Conservation (phyloP, 2,888 invertebrate genomes). For the Ceramica pisi region DNA sequence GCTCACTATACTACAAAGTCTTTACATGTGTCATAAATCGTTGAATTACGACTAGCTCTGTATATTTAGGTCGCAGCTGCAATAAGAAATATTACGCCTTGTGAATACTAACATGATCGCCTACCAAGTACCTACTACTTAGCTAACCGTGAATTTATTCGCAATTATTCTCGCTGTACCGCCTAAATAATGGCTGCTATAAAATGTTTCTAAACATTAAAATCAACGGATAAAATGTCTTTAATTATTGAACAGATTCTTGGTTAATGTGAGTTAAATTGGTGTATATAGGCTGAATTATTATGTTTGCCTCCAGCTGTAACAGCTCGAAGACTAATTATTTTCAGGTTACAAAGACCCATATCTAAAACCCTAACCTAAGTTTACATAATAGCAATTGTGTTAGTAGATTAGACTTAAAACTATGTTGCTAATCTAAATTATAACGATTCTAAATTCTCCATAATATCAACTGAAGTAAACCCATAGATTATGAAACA, state of each 20-base stretch:
- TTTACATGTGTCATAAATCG: constrained; percentile 59
- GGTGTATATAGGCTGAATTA: background rate
- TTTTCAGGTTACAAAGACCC: no score
- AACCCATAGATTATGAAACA: no score
- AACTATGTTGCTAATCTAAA: no score
- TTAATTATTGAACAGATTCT: background rate
- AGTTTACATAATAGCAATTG: no score
- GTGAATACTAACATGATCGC: constrained; percentile 40
- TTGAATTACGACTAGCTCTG: constrained; percentile 58
- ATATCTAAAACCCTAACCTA: no score
- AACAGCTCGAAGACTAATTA: background rate
- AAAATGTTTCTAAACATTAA: constrained; percentile 28
- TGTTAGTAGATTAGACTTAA: no score
- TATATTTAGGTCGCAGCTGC: constrained; percentile 71
- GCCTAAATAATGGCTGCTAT: constrained; percentile 42
- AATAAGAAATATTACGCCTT: constrained; percentile 51
- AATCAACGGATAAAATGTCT: background rate
- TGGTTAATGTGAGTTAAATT: background rate
- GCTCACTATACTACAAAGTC: constrained; percentile 32
- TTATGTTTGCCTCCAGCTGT: background rate
- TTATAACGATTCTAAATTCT: no score
- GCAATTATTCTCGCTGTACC: constrained; percentile 38
- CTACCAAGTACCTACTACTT: constrained; percentile 31
- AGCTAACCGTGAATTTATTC: constrained; percentile 45
- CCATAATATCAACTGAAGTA: no score